Conservation (phyloP, 2,113 vertebrate species). For the Sprattus sprattus region DNA sequence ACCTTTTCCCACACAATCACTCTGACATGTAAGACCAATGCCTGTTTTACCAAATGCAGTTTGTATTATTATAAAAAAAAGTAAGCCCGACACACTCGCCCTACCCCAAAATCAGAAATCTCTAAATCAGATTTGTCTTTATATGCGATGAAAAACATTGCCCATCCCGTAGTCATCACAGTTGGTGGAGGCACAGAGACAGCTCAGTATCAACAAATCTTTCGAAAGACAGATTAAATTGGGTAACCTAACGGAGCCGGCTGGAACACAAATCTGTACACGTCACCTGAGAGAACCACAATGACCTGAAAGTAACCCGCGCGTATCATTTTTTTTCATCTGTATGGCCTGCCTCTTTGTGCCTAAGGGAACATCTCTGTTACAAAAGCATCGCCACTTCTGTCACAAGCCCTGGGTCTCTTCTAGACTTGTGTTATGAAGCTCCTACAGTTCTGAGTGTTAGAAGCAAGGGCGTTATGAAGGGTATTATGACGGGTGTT, state of each 20-base stretch:
- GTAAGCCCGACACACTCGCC: background rate
- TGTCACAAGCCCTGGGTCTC: too few species aligned
- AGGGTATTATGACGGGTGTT: too few species aligned
- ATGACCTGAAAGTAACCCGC: background rate
- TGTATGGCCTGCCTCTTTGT: background rate
- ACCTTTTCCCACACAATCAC: background rate
- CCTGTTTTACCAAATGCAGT: too few species aligned
- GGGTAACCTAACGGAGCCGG: background rate
- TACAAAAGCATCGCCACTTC: too few species aligned
- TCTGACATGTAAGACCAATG: background rate
- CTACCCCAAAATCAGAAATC: background rate
- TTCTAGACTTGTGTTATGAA: too few species aligned
- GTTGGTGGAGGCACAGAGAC: background rate
- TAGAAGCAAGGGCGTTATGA: too few species aligned
- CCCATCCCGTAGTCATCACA: background rate
- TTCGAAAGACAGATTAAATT: slow-evolving; percentile 1
- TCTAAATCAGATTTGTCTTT: background rate
- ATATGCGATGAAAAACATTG: background rate
- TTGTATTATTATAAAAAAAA: too few species aligned
- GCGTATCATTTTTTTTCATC: background rate
- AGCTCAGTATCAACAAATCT: background rate
- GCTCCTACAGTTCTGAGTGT: too few species aligned
- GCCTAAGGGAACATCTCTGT: background rate
- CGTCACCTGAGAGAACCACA: background rate
- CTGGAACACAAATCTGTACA: slow-evolving; percentile 4